Percentiles rank a stretch among this genome's conserved stretches.
Evolutionary conservation across 2,113 vertebrate species (phyloP).

Genomic region (Seriola dumerili): DNA sequence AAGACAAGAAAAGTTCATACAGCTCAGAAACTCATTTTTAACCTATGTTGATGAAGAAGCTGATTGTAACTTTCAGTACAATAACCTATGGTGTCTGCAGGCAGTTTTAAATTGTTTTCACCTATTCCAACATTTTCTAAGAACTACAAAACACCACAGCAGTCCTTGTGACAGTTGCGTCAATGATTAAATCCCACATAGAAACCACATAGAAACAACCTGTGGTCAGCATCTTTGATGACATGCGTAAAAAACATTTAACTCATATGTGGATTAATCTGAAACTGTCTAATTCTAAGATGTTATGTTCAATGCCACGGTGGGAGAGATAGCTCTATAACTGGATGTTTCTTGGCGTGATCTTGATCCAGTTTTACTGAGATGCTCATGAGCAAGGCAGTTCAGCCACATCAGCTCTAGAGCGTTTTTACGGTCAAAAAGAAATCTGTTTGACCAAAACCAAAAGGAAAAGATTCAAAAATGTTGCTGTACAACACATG

Average conservation of each 20-base stretch:
- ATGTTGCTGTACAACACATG: neutral
- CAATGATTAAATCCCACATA: neutral
- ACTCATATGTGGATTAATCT: no score
- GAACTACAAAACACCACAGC: neutral
- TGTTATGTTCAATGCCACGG: neutral
- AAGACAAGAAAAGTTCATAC: slow-evolving; percentile 6
- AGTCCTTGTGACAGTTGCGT: neutral
- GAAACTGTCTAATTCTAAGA: no score
- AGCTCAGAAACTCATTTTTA: neutral
- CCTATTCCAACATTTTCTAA: neutral
- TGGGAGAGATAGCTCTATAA: no score
- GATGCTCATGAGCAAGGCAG: no score
- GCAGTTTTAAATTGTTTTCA: neutral
- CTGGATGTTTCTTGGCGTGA: no score
- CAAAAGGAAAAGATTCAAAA: neutral
- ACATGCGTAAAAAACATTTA: no score
- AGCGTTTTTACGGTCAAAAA: no score
- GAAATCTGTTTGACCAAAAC: neutral
- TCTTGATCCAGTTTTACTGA: neutral
- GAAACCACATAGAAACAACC: no score
- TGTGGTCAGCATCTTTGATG: no score
- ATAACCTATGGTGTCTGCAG: neutral
- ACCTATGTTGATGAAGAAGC: neutral
- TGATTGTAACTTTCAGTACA: neutral
- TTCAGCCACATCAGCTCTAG: no score